A percentile compares a stretch with the other conserved stretches of the same genome.
Evolutionary conservation across 2,888 invertebrate genomes (phyloP).

Genomic region (Aradus depressus): DNA sequence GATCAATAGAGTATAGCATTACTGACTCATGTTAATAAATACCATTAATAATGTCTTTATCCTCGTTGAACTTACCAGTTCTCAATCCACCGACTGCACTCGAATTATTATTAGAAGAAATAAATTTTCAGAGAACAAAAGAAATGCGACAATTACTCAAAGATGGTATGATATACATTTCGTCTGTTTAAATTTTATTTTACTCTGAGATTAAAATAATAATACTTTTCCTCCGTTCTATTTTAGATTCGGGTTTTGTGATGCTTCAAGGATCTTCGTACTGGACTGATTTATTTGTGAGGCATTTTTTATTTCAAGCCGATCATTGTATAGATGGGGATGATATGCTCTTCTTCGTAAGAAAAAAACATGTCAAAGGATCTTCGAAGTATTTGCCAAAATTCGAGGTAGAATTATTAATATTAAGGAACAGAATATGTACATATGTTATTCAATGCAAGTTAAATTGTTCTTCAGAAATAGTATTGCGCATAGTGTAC

Average conservation of each 20-base stretch:
- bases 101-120: conserved; percentile 79
- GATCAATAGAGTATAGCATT: conserved; percentile 9
- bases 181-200: neutral
- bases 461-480: too few species aligned
- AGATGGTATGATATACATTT: conserved; percentile 49
- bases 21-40: conserved; percentile 11
- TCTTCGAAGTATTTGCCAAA: conserved; percentile 78
- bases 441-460: too few species aligned
- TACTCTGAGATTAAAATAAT: neutral
- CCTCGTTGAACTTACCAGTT: conserved; percentile 8
- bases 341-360: conserved; percentile 90
- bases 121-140: conserved; percentile 83
- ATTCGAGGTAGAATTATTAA: conserved; percentile 56
- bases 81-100: conserved; percentile 44
- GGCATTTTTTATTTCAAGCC: conserved; percentile 84
- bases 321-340: conserved; percentile 84
- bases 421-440: neutral
- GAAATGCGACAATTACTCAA: conserved; percentile 80
- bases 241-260: conserved; percentile 79
- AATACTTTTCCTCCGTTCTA: conserved; percentile 13
- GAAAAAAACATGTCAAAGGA: conserved; percentile 79
- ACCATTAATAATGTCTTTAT: conserved; percentile 10
- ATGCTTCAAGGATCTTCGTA: conserved; percentile 86
- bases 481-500: too few species aligned
- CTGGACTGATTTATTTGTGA: conserved; percentile 90